Evolutionary conservation across 2,888 invertebrate species (phyloP), one percentile per base, ranked within the genome.

Genomic region (Lasioglossum figueresi): DNA sequence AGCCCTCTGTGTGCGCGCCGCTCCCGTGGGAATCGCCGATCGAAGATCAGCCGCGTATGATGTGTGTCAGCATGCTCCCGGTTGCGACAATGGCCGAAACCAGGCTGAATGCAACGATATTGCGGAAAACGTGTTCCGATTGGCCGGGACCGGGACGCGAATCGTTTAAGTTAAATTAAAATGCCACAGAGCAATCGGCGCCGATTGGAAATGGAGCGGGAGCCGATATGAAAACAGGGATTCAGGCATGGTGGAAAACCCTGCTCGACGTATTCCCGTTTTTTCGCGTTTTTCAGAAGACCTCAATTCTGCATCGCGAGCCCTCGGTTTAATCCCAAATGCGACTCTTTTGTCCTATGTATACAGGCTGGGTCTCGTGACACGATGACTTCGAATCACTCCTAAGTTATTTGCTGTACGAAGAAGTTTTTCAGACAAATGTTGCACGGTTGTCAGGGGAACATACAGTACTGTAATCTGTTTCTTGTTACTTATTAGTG

Each of bases 61-160:
- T 82, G 59, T 75, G 70, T 70, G 82, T 59, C 82, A 81, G 81
- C 74, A 74, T 16, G 37, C 19, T 27, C 16, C n/a, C 52, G n/a
- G 23, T 12, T 43, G 37, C 59, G 23, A 74, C 77, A 83, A 83
- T 68, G 72, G 68, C 56, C 66, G 45, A 66, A 16, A n/a, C 23
- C 34, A 23, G 14, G 19, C 23, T 34, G 43, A 59, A 59, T 8
- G 52, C 59, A 16, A 27, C 27, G 27, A 59, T 59, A 59, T 59
- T 27, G 59, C 45, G 59, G 71, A 34, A 48, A 70, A 76, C 34
- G 6, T 27, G 52, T 34, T 48, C 48, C 37, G 37, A 2, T 43
- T 66, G 37, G 5, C 27, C 2, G 59, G 5, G 27, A 31, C 1
- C 16, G 45, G 63, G 12, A 70, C 45, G 52, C 76, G 52, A 56